phyloP scores from a whole-genome alignment of 2,113 vertebrate genomes.

The Acinonyx jubatus region DNA sequence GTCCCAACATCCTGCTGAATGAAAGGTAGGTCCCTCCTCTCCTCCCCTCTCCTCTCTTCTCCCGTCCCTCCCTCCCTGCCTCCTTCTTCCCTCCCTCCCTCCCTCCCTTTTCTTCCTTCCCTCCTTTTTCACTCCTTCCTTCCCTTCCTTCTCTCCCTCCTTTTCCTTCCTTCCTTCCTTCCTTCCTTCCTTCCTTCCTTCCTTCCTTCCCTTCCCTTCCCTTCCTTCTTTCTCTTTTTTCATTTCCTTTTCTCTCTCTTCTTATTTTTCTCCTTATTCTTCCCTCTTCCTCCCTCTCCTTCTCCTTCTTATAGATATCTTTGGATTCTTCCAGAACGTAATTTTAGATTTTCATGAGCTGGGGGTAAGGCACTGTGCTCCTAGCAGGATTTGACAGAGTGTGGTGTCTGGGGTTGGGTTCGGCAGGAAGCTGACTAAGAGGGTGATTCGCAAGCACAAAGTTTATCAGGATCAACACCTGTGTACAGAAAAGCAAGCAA shows the following conservation, averaged over 20 bases:
- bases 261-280: no score
- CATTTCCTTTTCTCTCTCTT: no score
- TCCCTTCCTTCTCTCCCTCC: not conserved
- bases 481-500: not conserved
- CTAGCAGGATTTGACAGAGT: not conserved
- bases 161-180: not conserved
- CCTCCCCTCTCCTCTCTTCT: not conserved
- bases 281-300: no score
- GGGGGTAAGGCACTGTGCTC: no score
- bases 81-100: no score
- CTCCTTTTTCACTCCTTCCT: not conserved
- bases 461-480: not conserved
- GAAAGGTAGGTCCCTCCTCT: not conserved
- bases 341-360: not conserved
- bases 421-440: not conserved
- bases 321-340: not conserved
- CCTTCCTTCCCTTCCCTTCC: no score
- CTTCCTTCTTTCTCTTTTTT: not conserved
- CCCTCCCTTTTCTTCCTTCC: accelerated
- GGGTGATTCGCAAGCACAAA: not conserved
- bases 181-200: no score
- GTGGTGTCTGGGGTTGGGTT: not conserved
- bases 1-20: no score
- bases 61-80: no score
- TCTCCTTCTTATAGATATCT: not conserved